These are phyloP conservation scores for Apodemus agrarius DNA, from an alignment of 2,797 vertebrate genomes.

Conservation along the genomic window DNA sequence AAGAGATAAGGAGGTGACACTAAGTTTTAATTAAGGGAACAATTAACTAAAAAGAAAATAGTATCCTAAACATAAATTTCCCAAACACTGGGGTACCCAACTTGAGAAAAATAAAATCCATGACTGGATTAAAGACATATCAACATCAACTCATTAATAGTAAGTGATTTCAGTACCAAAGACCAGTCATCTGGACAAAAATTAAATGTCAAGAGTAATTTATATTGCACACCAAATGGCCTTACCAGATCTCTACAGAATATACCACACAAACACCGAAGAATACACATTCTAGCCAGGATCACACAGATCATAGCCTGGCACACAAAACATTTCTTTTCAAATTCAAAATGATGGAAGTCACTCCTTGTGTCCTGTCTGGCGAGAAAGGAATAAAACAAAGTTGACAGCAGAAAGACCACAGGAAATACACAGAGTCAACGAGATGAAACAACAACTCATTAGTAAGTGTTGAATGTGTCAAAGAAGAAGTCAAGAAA, in stretches of 20 bases:
- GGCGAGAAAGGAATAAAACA: neutral
- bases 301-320: neutral
- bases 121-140: neutral
- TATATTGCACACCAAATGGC: neutral
- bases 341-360: neutral
- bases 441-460: neutral
- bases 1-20: neutral
- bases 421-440: neutral
- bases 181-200: neutral
- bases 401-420: neutral
- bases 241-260: neutral
- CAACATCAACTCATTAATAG: neutral
- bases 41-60: neutral
- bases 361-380: neutral
- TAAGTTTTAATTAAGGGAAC: neutral
- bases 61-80: neutral
- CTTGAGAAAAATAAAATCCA: neutral
- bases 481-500: neutral
- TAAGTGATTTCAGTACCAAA: neutral
- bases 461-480: neutral
- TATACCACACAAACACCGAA: neutral
- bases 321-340: neutral
- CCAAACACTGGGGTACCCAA: neutral
- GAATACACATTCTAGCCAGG: neutral
- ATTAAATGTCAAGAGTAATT: neutral